phyloP scores from a whole-genome alignment of 2,888 invertebrate genomes.

The Catonia carolina region DNA sequence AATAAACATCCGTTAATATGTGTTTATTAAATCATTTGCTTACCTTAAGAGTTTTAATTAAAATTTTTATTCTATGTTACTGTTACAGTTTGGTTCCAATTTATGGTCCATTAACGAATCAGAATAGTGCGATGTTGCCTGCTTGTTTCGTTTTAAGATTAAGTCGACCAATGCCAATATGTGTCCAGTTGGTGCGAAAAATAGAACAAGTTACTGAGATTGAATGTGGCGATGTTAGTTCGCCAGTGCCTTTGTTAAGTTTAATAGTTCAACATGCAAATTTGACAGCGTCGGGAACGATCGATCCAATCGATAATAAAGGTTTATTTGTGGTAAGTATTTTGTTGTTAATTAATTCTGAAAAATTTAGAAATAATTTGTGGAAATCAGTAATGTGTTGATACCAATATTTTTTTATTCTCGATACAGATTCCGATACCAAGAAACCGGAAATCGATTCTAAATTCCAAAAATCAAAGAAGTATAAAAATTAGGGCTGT shows the following conservation, averaged over 20 bases:
- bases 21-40: too few relatives aligned
- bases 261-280: slow-evolving; percentile 74
- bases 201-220: slow-evolving; percentile 57
- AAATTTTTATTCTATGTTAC: too few relatives aligned
- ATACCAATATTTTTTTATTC: too few relatives aligned
- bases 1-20: too few relatives aligned
- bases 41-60: too few relatives aligned
- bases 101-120: slow-evolving; percentile 69
- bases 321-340: slow-evolving; percentile 76
- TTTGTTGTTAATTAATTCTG: slow-evolving; percentile 1
- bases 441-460: too few relatives aligned
- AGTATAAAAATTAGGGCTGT: too few relatives aligned
- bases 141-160: slow-evolving; percentile 82
- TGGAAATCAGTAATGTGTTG: too few relatives aligned
- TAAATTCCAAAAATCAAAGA: too few relatives aligned
- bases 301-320: slow-evolving; percentile 63
- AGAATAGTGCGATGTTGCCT: slow-evolving; percentile 83
- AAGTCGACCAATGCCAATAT: slow-evolving; percentile 80
- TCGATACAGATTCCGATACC: too few relatives aligned
- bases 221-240: slow-evolving; percentile 50
- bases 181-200: slow-evolving; percentile 62
- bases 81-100: slow-evolving; percentile 57
- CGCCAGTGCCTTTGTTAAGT: slow-evolving; percentile 60
- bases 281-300: slow-evolving; percentile 30
- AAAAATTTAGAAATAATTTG: too few relatives aligned